phyloP scores from a whole-genome alignment of 1,140 invertebrate species.

The Danaus plexippus region DNA sequence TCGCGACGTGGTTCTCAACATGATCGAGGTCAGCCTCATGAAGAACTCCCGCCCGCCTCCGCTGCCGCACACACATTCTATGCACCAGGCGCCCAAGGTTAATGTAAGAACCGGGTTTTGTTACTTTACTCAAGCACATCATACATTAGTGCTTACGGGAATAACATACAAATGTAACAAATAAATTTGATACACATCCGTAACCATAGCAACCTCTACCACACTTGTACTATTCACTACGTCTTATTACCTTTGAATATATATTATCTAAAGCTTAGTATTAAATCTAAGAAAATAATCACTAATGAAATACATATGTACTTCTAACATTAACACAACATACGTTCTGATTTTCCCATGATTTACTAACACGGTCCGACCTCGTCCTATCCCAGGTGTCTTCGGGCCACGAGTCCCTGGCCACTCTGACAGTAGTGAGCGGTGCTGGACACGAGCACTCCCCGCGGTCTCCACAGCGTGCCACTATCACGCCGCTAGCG shows the following conservation, averaged over 20 bases:
- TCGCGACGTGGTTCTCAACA: conserved; percentile 81
- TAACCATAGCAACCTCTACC: too few relatives aligned
- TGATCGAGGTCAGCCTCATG: conserved; percentile 82
- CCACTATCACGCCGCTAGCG: conserved; percentile 75
- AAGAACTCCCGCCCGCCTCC: conserved; percentile 72
- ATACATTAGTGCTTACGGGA: neutral
- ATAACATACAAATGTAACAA: too few relatives aligned
- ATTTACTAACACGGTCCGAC: too few relatives aligned
- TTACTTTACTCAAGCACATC: neutral
- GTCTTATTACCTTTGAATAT: too few relatives aligned
- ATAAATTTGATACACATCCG: too few relatives aligned
- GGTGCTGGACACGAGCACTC: conserved; percentile 58
- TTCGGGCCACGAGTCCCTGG: conserved; percentile 64
- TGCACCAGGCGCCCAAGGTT: conserved; percentile 27
- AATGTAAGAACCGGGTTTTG: neutral
- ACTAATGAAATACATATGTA: too few relatives aligned
- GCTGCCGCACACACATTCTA: conserved; percentile 18
- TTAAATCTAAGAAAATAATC: too few relatives aligned
- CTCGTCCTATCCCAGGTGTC: conserved; percentile 9
- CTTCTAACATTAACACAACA: too few relatives aligned
- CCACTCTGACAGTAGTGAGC: conserved; percentile 79
- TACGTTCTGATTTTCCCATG: too few relatives aligned
- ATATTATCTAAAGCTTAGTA: too few relatives aligned
- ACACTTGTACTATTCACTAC: too few relatives aligned
- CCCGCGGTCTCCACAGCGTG: conserved; percentile 24